Evolutionary conservation across 2,888 invertebrate genomes (phyloP).

Genomic region (Stenurella melanura): DNA sequence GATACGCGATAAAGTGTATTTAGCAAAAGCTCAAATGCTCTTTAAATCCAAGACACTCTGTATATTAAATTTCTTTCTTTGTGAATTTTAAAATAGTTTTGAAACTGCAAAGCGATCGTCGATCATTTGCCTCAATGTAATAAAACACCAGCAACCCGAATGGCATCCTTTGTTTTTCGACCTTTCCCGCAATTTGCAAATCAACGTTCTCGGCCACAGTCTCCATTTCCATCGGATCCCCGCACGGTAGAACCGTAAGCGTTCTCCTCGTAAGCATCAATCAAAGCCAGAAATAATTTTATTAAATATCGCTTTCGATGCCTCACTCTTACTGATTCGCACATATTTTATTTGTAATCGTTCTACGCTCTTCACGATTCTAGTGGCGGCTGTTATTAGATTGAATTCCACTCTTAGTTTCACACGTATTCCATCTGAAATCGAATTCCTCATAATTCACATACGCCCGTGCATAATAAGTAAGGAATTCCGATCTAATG

Average conservation of each 20-base stretch:
- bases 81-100: neutral
- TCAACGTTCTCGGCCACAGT: conserved; percentile 21
- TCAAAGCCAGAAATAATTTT: conserved; percentile 50
- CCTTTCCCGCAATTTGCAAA: conserved; percentile 31
- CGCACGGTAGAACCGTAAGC: conserved; percentile 15
- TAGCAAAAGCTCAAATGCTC: no score
- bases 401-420: conserved; percentile 56
- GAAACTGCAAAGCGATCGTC: neutral
- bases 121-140: conserved; percentile 16
- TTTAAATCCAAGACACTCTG: no score
- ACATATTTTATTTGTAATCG: conserved; percentile 53
- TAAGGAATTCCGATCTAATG: conserved; percentile 7
- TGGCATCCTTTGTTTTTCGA: conserved; percentile 22
- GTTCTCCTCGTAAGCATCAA: conserved; percentile 31
- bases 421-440: conserved; percentile 48
- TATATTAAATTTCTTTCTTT: neutral
- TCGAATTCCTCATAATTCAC: conserved; percentile 41
- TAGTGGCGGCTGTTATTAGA: conserved; percentile 52
- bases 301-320: conserved; percentile 54
- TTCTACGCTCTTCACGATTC: conserved; percentile 51
- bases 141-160: neutral
- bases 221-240: conserved; percentile 10
- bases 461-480: conserved; percentile 41
- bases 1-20: no score
- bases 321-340: conserved; percentile 51